Evolutionary conservation across 2,113 vertebrate species (phyloP), one percentile per base, ranked within the genome.

Genomic region (Hippolais icterina): DNA sequence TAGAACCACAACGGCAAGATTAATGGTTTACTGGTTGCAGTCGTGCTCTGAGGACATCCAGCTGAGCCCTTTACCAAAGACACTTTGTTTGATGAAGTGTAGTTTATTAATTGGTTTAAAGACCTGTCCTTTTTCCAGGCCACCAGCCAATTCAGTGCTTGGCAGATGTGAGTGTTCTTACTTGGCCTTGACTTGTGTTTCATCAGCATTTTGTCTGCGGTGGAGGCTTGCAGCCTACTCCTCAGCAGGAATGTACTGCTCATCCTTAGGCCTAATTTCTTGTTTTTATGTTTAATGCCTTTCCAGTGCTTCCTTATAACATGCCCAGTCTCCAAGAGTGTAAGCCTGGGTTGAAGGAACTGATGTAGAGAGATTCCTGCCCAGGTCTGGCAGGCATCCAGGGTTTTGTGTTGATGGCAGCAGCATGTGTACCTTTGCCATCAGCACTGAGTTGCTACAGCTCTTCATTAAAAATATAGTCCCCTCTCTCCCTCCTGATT

Each of bases 71-170:
- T 80, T 64, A 81, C 68, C 76, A 83, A 42, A 91, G 63, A 42
- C 44, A 31, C 53, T 83, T 74, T 64, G 42, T 86, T 96, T 80
- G 92, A 91, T 75, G 64, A 66, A 96, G 39, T 63, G 70, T 29
- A 77, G 69, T 71, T 95, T 78, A 90, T 86, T 93, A 93, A 83
- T 90, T 93, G 79, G 21, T 81, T 65, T 90, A 53, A 88, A 90
- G 83, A 80, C 69, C 65, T 74, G 80, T 81, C 50, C 57, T 90
- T 94, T 87, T 95, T 81, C 93, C 85, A 96, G 88, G 85, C 83
- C 1, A 6, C 56, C 56, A 64, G 93, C 82, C 90, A 93, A 46
- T 66, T 77, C 33, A 25, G 59, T 33, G 65, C 68, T 76, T 41
- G 72, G 89, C 65, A 88, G 83, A 46, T 70, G 35, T 3, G 1